Conservation (phyloP, 2,797 vertebrate genomes). For the Syndactyla subalaris region DNA sequence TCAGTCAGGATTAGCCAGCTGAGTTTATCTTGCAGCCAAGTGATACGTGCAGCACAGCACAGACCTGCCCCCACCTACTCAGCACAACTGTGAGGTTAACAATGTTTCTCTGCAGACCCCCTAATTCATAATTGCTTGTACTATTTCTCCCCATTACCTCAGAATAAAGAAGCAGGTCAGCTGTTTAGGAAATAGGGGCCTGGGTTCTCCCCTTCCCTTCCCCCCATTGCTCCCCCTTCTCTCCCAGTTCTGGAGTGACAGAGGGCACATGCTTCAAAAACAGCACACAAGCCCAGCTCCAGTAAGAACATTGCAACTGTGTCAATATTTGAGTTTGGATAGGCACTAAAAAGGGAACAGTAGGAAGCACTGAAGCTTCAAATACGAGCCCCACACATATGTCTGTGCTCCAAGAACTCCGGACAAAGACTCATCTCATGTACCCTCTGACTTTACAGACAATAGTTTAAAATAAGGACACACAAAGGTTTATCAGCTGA, state of each 20-base stretch:
- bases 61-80: neutral
- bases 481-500: neutral
- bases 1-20: neutral
- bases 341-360: neutral
- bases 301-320: constrained; percentile 26
- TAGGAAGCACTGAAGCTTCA: neutral
- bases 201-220: neutral
- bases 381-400: neutral
- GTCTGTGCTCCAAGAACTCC: neutral
- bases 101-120: neutral
- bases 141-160: neutral
- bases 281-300: neutral
- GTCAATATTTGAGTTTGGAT: constrained; percentile 66
- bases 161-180: neutral
- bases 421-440: neutral
- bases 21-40: neutral
- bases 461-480: neutral
- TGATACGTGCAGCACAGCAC: neutral
- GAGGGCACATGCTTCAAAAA: neutral
- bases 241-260: neutral
- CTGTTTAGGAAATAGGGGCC: neutral
- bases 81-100: neutral
- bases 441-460: neutral
- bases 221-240: neutral
- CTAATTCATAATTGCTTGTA: neutral